phyloP scores from a whole-genome alignment of 1,140 invertebrate genomes.

The Lasioglossum baleicum region DNA sequence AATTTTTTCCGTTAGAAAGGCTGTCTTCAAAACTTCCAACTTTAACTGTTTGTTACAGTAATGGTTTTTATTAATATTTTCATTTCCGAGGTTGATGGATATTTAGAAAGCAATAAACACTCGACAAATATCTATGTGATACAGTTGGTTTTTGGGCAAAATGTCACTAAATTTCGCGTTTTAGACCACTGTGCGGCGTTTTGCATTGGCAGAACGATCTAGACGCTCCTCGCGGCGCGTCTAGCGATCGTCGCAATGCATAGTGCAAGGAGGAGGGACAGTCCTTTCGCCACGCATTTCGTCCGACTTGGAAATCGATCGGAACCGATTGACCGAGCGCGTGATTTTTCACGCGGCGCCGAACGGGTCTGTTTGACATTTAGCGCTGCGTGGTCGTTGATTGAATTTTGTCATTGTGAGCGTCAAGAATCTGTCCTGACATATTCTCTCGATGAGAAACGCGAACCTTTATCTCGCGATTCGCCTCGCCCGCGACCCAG shows the following conservation, averaged over 20 bases:
- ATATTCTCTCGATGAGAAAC: neutral
- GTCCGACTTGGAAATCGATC: slow-evolving; percentile 53
- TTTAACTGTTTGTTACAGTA: no score
- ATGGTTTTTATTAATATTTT: no score
- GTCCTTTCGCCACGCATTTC: slow-evolving; percentile 45
- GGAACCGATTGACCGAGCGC: slow-evolving; percentile 39
- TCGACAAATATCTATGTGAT: no score
- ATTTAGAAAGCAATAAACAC: no score
- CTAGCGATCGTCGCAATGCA: slow-evolving; percentile 19
- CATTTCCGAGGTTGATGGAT: no score
- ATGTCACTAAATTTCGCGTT: no score
- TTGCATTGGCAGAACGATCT: slow-evolving; percentile 21
- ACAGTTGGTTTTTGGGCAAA: no score
- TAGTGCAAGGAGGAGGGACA: slow-evolving; percentile 13
- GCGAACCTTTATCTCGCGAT: neutral
- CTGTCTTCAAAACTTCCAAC: no score
- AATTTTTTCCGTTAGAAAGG: no score
- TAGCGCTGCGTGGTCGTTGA: slow-evolving; percentile 47
- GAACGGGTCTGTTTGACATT: slow-evolving; percentile 64
- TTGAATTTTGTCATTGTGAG: slow-evolving; percentile 32
- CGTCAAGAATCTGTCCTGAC: neutral
- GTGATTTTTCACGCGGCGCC: slow-evolving; percentile 35
- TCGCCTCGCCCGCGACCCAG: neutral
- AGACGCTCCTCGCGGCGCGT: slow-evolving; percentile 16
- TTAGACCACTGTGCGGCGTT: no score